Base-by-base conservation (phyloP, 2,888 invertebrate species). In the Tridacna crocea region DNA sequence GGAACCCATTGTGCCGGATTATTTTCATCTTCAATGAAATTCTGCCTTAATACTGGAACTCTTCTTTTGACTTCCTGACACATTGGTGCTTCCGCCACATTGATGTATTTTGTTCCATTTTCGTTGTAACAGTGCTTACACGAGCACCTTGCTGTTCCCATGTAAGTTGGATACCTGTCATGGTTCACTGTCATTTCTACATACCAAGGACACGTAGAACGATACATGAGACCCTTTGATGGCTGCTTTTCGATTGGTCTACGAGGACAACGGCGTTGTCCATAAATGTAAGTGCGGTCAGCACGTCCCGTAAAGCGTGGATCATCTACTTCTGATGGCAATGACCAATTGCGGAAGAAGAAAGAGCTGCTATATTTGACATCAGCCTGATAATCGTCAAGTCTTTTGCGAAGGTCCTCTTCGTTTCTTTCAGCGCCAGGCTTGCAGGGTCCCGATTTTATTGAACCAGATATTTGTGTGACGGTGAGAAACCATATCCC, bases 161-260 rank as follows among this genome's bases (percentile, higher is more conserved):
- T 63, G 24, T 63, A 63, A 27, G 27, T 27, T 63, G 63, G 63
- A 27, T 22, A 63, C 63, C 63, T 63, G 24, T 24, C 19, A 24
- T 10, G 26, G 19, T 63, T 27, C 4, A 63, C 63, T 27, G 24
- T 63, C 11, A 63, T 24, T 19, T 63, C 26, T 17, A 63, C 13
- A 22, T 63, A 63, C 63, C 63, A 63, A 0, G 63, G 63, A 26
- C 63, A 63, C 11, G 27, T 12, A 27, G 63, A 13, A 2, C 8
- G 2, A 36, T 36, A 36, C 36, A 36, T 36, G 36, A 36, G 6
- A 26, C 63, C 26, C 13, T 10, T 15, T 63, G 2, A 17, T 11
- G 15, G 10, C n/a, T 19, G 55, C n/a, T 55, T n/a, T 55, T 17
- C 4, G 17, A 4, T 55, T n/a, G 3, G 55, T 55, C 55, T n/a